These are phyloP conservation scores for Drosophila parabipectinata DNA, from an alignment of 1,140 invertebrate species.

Conservation along the genomic window DNA sequence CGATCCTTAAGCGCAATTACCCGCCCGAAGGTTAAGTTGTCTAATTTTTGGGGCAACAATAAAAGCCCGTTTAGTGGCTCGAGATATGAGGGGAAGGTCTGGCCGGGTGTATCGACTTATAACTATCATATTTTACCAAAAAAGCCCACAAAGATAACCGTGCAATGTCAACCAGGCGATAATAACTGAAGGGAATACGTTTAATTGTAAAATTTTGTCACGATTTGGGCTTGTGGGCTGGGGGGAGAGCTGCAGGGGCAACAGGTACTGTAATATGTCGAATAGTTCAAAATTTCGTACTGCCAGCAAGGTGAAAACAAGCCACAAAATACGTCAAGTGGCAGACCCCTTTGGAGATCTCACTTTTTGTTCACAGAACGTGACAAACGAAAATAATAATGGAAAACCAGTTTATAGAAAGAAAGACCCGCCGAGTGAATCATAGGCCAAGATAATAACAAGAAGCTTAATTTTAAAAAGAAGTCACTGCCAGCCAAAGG, in stretches of 20 bases:
- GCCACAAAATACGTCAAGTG: slow-evolving; percentile 7
- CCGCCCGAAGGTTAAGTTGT: slow-evolving; percentile 28
- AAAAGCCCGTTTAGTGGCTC: slow-evolving; percentile 30
- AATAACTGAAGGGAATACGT: slow-evolving; percentile 5
- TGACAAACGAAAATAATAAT: slow-evolving; percentile 66
- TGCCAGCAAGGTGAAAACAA: slow-evolving; percentile 37
- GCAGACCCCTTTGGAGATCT: slow-evolving; percentile 57
- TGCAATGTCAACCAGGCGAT: slow-evolving; percentile 6
- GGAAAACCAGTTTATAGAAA: slow-evolving; percentile 71
- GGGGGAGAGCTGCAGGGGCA: slow-evolving; percentile 31
- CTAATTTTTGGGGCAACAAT: slow-evolving; percentile 26
- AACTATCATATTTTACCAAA: slow-evolving; percentile 4
- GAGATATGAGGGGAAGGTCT: slow-evolving; percentile 37
- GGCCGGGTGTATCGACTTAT: slow-evolving; percentile 8
- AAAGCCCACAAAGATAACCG: slow-evolving; percentile 28
- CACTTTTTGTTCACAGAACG: slow-evolving; percentile 74
- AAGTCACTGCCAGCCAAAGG: slow-evolving; percentile 27
- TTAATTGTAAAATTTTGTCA: slow-evolving; percentile 28
- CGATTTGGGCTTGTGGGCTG: not conserved
- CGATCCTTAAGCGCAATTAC: slow-evolving; percentile 43
- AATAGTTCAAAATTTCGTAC: slow-evolving; percentile 31
- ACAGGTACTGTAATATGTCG: slow-evolving; percentile 49
- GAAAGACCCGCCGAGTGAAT: slow-evolving; percentile 58
- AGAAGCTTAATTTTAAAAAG: slow-evolving; percentile 37
- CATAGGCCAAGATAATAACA: slow-evolving; percentile 53